phyloP scores from a whole-genome alignment of 2,797 vertebrate genomes.

The Pangasius mekongensis region DNA sequence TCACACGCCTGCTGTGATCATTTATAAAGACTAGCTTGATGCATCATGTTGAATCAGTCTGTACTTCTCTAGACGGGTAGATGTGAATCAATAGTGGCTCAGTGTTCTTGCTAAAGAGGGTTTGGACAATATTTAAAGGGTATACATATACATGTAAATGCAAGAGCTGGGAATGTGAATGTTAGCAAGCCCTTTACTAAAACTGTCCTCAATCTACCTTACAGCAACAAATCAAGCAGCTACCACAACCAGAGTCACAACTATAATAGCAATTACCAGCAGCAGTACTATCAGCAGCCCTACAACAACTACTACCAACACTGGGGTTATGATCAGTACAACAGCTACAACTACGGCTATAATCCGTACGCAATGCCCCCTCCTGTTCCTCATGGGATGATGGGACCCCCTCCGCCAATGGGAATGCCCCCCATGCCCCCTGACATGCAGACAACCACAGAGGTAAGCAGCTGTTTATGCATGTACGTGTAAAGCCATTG shows the following conservation, averaged over 20 bases:
- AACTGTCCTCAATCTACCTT: constrained; percentile 27
- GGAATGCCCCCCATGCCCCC: constrained; percentile 74
- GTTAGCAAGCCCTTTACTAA: not conserved
- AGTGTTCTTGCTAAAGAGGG: not conserved
- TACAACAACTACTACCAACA: constrained; percentile 78
- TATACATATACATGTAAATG: not conserved
- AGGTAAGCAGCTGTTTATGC: constrained; percentile 70
- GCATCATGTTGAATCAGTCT: not conserved
- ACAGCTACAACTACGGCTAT: constrained; percentile 73
- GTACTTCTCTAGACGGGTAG: not conserved
- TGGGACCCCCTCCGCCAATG: constrained; percentile 77
- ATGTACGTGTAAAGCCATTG: not conserved
- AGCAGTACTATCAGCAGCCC: constrained; percentile 71
- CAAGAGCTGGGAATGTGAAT: too few relatives aligned
- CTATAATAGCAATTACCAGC: constrained; percentile 77
- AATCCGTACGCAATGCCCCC: constrained; percentile 80
- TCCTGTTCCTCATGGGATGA: constrained; percentile 73
- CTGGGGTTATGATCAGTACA: constrained; percentile 88
- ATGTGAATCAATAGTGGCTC: not conserved
- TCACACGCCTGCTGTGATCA: not conserved
- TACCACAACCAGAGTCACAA: constrained; percentile 79
- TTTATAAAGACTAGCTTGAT: too few relatives aligned
- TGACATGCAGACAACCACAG: constrained; percentile 75
- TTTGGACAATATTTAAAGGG: not conserved
- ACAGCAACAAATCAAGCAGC: constrained; percentile 80